Conservation (phyloP, 2,888 invertebrate genomes). For the Chaetogeoica ovagalla region DNA sequence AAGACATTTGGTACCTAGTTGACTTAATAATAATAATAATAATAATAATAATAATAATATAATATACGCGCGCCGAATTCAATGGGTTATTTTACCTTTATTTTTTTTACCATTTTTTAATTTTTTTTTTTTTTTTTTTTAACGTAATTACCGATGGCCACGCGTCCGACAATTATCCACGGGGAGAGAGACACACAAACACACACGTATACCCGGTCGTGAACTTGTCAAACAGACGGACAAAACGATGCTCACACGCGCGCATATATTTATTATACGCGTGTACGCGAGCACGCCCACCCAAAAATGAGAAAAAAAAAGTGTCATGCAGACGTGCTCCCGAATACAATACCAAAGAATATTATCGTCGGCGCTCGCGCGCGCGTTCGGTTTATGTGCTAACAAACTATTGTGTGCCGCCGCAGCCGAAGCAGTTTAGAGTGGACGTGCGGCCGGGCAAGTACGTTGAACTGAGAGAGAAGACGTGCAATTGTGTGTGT, state of each 20-base stretch:
- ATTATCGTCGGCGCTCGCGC: constrained; percentile 50
- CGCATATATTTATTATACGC: background rate
- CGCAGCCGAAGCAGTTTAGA: constrained; percentile 5
- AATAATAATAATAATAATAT: too few relatives aligned
- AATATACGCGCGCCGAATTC: constrained; percentile 37
- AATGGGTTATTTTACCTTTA: constrained; percentile 46
- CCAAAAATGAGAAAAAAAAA: constrained; percentile 28
- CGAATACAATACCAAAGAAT: constrained; percentile 51
- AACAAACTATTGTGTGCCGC: constrained; percentile 48
- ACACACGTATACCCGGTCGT: constrained; percentile 1
- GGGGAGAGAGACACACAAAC: constrained; percentile 31
- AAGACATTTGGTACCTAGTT: constrained; percentile 49
- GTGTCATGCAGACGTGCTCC: constrained; percentile 52
- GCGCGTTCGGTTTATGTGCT: constrained; percentile 41
- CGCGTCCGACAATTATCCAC: constrained; percentile 47
- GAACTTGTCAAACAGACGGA: constrained; percentile 42
- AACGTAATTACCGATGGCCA: constrained; percentile 50
- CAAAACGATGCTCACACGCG: constrained; percentile 19
- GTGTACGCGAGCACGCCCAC: constrained; percentile 28
- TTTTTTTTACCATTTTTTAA: background rate
- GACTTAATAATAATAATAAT: constrained; percentile 20
- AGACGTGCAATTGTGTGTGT: too few relatives aligned
- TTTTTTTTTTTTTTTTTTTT: background rate
- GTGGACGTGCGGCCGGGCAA: constrained; percentile 37
- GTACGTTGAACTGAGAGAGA: constrained; percentile 51